phyloP scores from a whole-genome alignment of 2,797 vertebrate species.

The Eutrigla gurnardus region DNA sequence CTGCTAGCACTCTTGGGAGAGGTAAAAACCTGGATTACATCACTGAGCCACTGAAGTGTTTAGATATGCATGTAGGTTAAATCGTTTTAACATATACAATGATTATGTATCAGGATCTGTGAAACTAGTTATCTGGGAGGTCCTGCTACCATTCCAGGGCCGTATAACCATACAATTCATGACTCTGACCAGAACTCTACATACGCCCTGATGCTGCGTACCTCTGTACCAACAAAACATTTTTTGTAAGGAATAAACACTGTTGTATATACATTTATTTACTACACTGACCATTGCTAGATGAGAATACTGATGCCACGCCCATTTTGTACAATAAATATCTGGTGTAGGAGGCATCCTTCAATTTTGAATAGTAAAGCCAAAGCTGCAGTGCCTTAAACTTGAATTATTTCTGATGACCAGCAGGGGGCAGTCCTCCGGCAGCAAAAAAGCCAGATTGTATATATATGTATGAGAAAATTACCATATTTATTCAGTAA shows the following conservation, averaged over 20 bases:
- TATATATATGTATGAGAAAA: neutral
- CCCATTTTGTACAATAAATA: neutral
- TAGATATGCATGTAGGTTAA: constrained; percentile 36
- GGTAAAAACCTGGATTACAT: constrained; percentile 55
- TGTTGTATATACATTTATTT: neutral
- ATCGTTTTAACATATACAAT: constrained; percentile 43
- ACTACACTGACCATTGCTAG: neutral
- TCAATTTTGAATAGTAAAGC: neutral
- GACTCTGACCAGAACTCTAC: neutral
- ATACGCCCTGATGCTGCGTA: neutral
- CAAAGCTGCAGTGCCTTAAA: neutral
- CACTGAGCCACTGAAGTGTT: constrained; percentile 45
- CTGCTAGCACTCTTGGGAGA: constrained; percentile 36
- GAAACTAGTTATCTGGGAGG: constrained; percentile 34
- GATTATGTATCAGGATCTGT: constrained; percentile 40
- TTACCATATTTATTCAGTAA: neutral
- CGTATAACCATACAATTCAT: constrained; percentile 2
- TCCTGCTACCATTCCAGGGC: constrained; percentile 31
- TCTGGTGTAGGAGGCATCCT: neutral
- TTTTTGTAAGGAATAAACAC: neutral
- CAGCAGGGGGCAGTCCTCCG: neutral
- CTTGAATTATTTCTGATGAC: neutral
- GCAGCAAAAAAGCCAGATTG: neutral
- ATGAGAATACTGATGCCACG: neutral
- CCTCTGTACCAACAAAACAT: neutral